Conservation (phyloP, 2,113 vertebrate genomes). For the Seriola rivoliana region DNA sequence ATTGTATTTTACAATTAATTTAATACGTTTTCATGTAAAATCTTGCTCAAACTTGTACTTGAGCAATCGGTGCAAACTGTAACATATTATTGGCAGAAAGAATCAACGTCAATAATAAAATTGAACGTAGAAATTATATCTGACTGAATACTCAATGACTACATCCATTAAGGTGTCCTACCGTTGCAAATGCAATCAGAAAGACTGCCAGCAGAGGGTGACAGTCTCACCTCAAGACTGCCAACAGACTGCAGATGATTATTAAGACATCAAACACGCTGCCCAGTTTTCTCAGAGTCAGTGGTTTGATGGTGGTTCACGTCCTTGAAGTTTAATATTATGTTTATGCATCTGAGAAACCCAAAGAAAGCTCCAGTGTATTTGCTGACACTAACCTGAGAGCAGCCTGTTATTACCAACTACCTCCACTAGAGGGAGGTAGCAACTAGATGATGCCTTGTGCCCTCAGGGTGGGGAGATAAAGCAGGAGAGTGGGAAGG, state of each 20-base stretch:
- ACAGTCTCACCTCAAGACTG: not conserved
- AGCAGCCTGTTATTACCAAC: not conserved
- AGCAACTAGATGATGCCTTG: slow-evolving; percentile 20
- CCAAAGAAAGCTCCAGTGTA: rapidly evolving
- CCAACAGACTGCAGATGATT: not conserved
- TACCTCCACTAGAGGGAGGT: slow-evolving; percentile 50
- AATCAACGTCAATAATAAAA: not conserved
- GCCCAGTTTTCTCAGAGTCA: not conserved
- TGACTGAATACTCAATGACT: not conserved
- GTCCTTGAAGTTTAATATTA: not conserved
- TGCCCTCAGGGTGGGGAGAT: not conserved
- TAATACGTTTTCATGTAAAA: too few relatives aligned
- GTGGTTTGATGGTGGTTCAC: not conserved
- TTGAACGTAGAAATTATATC: not conserved
- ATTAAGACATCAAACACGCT: not conserved
- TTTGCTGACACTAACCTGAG: not conserved
- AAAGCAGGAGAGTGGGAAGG: not conserved
- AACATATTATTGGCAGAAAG: too few relatives aligned
- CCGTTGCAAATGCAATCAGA: slow-evolving; percentile 10
- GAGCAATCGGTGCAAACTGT: too few relatives aligned
- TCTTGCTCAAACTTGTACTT: not conserved
- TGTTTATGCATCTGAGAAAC: not conserved
- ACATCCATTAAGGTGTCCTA: not conserved
- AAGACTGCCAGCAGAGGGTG: slow-evolving; percentile 25
- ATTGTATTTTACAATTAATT: not conserved